Base-by-base conservation (phyloP, 2,888 invertebrate genomes). In the Onthophagus sagittarius region DNA sequence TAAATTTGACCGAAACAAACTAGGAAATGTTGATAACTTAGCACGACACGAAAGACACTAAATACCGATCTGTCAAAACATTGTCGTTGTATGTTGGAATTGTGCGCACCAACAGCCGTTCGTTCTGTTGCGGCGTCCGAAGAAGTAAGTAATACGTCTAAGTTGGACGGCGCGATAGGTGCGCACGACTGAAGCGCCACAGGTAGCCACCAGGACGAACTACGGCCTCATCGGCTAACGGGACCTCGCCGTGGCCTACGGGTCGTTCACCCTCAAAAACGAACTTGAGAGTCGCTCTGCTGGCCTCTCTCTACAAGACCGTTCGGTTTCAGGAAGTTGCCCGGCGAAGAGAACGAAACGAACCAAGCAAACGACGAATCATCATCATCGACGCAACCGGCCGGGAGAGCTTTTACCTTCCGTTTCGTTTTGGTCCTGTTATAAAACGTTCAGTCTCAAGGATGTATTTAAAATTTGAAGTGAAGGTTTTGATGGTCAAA, bases 261-360 rank as follows among this genome's bases (percentile, higher is more conserved):
- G 81, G 83, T 84, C 83, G 82, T 83, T 82, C 82, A 85, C 85
- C 85, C 85, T 84, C 85, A 82, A 85, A 85, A 80, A 81, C 81
- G 79, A 77, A 77, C 77, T 78, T 76, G 75, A 79, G 78, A 23
- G 74, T 75, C 78, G 76, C 74, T 78, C 75, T 80, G 77, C 77
- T 77, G 75, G 78, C 78, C 77, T 78, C 78, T 79, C 78, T 76
- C 23, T 23, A 23, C 23, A 23, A 23, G 23, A 23, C 39, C 39
- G 39, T 53, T 53, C 9, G 77, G 78, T 78, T 79, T 79, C 77
- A 80, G 81, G 81, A 80, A 80, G 80, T 78, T 77, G 62, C 71
- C 67, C 9, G 39, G 11, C 39, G 39, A 53, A 53, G 39, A 53
- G 70, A 73, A 4, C 39, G 39, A 53, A 53, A 7, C 2, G 70